Evolutionary conservation across 2,888 invertebrate species (phyloP).

Genomic region (Taenaris catops): DNA sequence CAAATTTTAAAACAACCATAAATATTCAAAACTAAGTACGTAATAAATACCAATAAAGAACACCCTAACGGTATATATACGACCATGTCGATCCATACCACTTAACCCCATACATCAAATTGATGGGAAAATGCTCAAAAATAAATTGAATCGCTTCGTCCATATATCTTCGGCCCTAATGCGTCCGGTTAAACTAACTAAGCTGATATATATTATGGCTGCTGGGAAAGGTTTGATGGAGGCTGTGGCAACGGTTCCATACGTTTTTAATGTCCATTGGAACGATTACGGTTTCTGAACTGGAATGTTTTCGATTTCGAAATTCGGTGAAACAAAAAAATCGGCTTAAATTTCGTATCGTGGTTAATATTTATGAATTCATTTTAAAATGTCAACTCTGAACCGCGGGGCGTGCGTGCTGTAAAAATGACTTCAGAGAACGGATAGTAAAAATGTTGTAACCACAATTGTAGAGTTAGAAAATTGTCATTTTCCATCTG

Average conservation of each 20-base stretch:
- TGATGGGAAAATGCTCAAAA: constrained; percentile 28
- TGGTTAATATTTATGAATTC: constrained; percentile 15
- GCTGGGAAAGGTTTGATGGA: constrained; percentile 14
- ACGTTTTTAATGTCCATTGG: constrained; percentile 15
- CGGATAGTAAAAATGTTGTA: too few relatives aligned
- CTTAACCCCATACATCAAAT: constrained; percentile 25
- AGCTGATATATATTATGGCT: constrained; percentile 20
- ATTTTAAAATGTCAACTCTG: constrained; percentile 10
- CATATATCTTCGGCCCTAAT: constrained; percentile 25
- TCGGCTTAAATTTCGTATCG: too few relatives aligned
- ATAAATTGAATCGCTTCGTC: constrained; percentile 27
- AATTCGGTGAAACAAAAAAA: too few relatives aligned
- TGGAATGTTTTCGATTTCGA: too few relatives aligned
- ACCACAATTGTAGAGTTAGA: too few relatives aligned
- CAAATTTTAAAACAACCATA: constrained; percentile 1
- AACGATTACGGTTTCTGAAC: too few relatives aligned
- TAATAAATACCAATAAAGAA: constrained; percentile 10
- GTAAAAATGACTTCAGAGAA: constrained; percentile 4
- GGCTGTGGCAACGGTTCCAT: constrained; percentile 11
- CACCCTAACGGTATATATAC: constrained; percentile 13
- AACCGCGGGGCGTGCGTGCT: neutral
- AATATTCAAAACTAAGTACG: constrained; percentile 9
- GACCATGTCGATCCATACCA: constrained; percentile 19
- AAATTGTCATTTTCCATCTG: too few relatives aligned
- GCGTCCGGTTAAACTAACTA: constrained; percentile 21